Conservation (phyloP, 2,888 invertebrate species). For the Asteroscopus sphinx region DNA sequence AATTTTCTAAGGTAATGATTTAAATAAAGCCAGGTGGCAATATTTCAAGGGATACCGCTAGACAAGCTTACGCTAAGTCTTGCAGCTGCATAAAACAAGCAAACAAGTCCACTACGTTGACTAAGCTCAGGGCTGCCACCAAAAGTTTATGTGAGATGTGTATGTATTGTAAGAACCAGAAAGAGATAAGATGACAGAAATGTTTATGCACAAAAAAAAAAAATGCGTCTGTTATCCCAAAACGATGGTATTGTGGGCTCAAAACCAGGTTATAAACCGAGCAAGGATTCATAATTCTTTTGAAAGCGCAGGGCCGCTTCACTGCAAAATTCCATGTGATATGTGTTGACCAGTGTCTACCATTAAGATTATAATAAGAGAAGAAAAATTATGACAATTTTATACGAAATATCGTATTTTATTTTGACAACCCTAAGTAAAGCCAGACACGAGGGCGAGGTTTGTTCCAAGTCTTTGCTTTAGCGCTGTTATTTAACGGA, state of each 20-base stretch:
- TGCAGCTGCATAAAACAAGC: slow-evolving; percentile 56
- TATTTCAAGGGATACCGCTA: slow-evolving; percentile 48
- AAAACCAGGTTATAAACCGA: too few relatives aligned
- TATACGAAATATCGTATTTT: background rate
- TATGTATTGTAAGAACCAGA: too few relatives aligned
- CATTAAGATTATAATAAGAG: too few relatives aligned
- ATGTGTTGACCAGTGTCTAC: too few relatives aligned
- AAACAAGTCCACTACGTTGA: slow-evolving; percentile 43
- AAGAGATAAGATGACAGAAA: too few relatives aligned
- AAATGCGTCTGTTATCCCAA: too few relatives aligned
- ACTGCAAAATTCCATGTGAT: too few relatives aligned
- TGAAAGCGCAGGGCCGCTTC: too few relatives aligned
- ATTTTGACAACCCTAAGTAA: slow-evolving; percentile 43
- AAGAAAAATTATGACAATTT: background rate
- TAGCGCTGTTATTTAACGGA: slow-evolving; percentile 64
- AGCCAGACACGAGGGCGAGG: slow-evolving; percentile 56
- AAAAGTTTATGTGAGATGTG: too few relatives aligned
- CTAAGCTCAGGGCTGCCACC: slow-evolving; percentile 39
- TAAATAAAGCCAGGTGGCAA: slow-evolving; percentile 39
- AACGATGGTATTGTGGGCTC: too few relatives aligned
- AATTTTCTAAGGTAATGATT: slow-evolving; percentile 14
- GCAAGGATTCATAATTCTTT: too few relatives aligned
- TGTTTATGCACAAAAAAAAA: too few relatives aligned
- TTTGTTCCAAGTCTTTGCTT: slow-evolving; percentile 67
- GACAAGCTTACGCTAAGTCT: slow-evolving; percentile 58